These are phyloP conservation scores for Urophycis tenuis DNA, from an alignment of 2,797 vertebrate genomes.

Conservation along the genomic window DNA sequence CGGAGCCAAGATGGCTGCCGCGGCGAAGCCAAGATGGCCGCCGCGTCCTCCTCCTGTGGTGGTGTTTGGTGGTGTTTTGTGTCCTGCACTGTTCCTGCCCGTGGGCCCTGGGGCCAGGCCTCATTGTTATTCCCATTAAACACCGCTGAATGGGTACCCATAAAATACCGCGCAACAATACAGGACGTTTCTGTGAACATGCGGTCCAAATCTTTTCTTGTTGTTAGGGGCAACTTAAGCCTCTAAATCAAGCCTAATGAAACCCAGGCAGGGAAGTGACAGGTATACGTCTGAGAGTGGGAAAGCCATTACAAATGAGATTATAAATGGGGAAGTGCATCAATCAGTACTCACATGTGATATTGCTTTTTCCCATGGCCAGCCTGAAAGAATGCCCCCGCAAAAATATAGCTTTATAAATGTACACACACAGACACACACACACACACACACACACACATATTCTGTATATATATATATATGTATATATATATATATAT, in stretches of 20 bases:
- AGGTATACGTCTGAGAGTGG: constrained; percentile 53
- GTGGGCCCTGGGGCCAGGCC: background rate
- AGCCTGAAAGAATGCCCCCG: constrained; percentile 29
- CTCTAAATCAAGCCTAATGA: constrained; percentile 44
- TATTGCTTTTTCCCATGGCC: constrained; percentile 60
- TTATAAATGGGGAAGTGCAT: constrained; percentile 68
- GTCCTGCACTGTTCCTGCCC: background rate
- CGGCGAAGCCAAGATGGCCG: constrained; percentile 41
- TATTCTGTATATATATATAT: constrained; percentile 5
- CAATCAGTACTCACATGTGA: constrained; percentile 62
- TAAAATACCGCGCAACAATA: background rate
- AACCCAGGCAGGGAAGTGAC: constrained; percentile 56
- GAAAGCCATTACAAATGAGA: constrained; percentile 70
- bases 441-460: background rate
- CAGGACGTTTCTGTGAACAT: constrained; percentile 32
- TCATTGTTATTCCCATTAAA: background rate
- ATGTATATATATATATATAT: no score
- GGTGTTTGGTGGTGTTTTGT: background rate
- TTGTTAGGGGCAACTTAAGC: constrained; percentile 29
- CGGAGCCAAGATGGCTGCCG: constrained; percentile 45
- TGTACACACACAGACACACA: background rate
- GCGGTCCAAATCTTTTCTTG: constrained; percentile 38
- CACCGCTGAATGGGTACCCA: background rate
- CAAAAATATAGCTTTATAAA: background rate
- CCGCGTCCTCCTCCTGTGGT: constrained; percentile 36